A percentile compares a stretch with the other conserved stretches of the same genome.
Evolutionary conservation across 2,797 vertebrate species (phyloP).

Genomic region (Heterohyrax brucei): DNA sequence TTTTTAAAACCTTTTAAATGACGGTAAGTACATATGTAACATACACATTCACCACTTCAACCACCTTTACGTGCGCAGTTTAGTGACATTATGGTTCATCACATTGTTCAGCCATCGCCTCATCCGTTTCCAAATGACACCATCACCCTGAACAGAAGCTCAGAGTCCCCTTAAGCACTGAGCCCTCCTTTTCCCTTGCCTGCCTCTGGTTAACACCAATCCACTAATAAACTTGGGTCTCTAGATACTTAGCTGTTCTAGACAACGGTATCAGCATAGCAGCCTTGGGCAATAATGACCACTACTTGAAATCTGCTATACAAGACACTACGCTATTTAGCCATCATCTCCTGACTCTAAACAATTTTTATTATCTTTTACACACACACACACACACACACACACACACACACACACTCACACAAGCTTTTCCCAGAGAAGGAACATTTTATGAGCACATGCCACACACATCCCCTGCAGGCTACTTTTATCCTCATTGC

Average conservation of each 20-base stretch:
- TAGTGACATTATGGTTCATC: no score
- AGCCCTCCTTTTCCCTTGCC: no score
- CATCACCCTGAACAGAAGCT: not conserved
- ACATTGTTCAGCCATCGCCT: no score
- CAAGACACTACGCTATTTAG: not conserved
- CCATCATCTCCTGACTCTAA: constrained; percentile 15
- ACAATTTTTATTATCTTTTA: not conserved
- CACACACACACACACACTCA: not conserved
- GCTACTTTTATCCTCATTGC: not conserved
- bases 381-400: not conserved
- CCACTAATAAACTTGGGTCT: no score
- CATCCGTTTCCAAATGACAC: no score
- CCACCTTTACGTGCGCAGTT: no score
- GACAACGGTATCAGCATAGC: not conserved
- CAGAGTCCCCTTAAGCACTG: no score
- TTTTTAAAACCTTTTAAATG: no score
- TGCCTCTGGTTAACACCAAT: no score
- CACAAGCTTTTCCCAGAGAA: not conserved
- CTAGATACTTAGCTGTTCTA: no score
- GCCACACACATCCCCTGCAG: not conserved
- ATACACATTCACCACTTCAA: no score
- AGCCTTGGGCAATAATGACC: constrained; percentile 10
- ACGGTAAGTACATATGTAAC: not conserved
- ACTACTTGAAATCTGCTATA: not conserved
- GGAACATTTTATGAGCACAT: not conserved